These are phyloP conservation scores for Pteria penguin DNA, from an alignment of 2,888 invertebrate species.

Conservation along the genomic window DNA sequence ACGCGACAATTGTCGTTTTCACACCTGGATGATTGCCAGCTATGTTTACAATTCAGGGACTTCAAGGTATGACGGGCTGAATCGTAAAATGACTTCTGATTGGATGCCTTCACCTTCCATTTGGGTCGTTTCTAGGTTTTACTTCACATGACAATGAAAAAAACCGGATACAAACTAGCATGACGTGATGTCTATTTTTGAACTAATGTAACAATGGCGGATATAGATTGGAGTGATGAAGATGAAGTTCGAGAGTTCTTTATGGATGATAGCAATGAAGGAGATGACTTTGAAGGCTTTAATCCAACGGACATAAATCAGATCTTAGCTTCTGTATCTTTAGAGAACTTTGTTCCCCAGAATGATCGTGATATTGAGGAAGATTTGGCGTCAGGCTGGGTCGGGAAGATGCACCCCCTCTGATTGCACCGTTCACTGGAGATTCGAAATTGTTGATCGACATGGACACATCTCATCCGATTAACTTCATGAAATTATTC, in stretches of 20 bases:
- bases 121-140: neutral
- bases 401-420: constrained; percentile 3
- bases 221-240: constrained; percentile 20
- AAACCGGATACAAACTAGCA: too few species aligned
- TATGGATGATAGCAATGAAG: constrained; percentile 18
- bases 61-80: too few species aligned
- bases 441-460: constrained; percentile 18
- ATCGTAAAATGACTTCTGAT: too few species aligned
- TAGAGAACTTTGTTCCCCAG: constrained; percentile 15
- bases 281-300: constrained; percentile 8
- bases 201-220: constrained; percentile 4
- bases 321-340: too few species aligned
- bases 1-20: constrained; percentile 1
- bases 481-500: constrained; percentile 31
- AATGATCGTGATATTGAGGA: constrained; percentile 3
- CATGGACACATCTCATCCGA: constrained; percentile 13
- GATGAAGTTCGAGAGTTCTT: constrained; percentile 6
- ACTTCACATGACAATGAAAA: too few species aligned
- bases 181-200: neutral
- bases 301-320: neutral
- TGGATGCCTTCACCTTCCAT: neutral
- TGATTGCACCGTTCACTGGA: constrained; percentile 11
- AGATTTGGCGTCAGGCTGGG: constrained; percentile 23
- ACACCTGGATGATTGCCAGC: too few species aligned
- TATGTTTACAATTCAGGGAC: too few species aligned